Conservation (phyloP, 2,888 invertebrate genomes). For the Aphodius sticticus region DNA sequence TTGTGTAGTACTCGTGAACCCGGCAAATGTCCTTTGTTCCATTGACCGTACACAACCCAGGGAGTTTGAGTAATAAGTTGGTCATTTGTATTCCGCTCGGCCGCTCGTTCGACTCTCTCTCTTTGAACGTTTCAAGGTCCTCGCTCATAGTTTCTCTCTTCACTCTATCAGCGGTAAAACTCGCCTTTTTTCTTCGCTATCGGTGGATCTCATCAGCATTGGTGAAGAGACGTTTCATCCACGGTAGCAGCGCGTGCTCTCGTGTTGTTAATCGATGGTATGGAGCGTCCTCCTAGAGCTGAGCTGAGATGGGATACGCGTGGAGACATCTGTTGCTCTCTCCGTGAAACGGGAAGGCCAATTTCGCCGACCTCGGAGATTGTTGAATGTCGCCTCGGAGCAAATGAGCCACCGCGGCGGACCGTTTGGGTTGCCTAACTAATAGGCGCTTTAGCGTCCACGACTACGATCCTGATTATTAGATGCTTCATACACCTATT, state of each 20-base stretch:
- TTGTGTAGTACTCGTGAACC: not conserved
- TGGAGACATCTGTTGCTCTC: not conserved
- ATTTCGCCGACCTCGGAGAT: not conserved
- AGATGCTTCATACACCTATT: not conserved
- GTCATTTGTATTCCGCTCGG: not conserved
- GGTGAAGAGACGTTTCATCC: not conserved
- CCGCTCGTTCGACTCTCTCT: not conserved
- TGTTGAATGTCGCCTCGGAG: not conserved
- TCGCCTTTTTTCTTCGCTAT: not conserved
- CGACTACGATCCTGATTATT: not conserved
- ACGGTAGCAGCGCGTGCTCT: not conserved
- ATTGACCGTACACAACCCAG: not conserved
- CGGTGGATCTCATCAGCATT: not conserved
- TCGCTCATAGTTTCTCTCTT: not conserved
- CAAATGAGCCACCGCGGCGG: not conserved
- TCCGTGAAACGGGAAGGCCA: not conserved
- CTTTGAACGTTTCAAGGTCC: not conserved
- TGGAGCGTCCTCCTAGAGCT: not conserved
- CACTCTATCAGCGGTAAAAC: not conserved
- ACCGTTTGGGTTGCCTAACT: not conserved
- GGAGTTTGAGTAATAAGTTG: not conserved
- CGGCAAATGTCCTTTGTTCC: not conserved
- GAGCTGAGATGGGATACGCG: not conserved
- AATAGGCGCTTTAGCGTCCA: not conserved
- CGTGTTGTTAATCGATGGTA: not conserved